Evolutionary conservation across 2,797 vertebrate species (phyloP).

Genomic region (Gila robusta): DNA sequence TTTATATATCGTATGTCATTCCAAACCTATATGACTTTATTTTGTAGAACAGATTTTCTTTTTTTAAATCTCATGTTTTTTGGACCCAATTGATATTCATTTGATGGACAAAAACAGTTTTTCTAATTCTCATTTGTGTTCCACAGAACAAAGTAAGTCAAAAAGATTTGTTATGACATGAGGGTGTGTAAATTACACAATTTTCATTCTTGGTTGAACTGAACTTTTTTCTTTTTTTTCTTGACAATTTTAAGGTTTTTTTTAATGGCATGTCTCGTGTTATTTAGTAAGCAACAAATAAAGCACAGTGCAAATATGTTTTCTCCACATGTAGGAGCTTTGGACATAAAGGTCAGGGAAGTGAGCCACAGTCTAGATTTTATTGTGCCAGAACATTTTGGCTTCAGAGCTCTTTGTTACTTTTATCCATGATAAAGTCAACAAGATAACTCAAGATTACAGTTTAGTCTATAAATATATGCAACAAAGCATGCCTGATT

Average conservation of each 20-base stretch:
- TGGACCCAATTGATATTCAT: too few relatives aligned
- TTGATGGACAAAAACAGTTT: too few relatives aligned
- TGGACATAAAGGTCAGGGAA: neutral
- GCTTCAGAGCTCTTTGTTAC: neutral
- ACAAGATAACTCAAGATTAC: constrained; percentile 1
- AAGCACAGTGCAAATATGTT: neutral
- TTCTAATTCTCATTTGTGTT: too few relatives aligned
- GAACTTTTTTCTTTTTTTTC: neutral
- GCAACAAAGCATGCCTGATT: neutral
- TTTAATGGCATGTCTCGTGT: neutral
- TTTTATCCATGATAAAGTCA: neutral
- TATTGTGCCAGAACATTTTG: neutral
- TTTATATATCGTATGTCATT: neutral
- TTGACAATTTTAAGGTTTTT: neutral
- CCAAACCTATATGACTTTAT: neutral
- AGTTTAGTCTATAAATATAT: neutral
- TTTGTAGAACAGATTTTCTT: neutral
- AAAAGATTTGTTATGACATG: too few relatives aligned
- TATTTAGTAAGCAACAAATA: neutral
- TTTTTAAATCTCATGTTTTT: too few relatives aligned
- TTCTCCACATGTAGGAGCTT: neutral
- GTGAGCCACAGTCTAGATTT: neutral
- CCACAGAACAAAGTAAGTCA: too few relatives aligned
- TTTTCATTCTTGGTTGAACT: neutral
- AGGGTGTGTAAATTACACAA: neutral